Evolutionary conservation across 2,113 vertebrate species (phyloP), one percentile per base, ranked within the genome.

Genomic region (Dascyllus trimaculatus): DNA sequence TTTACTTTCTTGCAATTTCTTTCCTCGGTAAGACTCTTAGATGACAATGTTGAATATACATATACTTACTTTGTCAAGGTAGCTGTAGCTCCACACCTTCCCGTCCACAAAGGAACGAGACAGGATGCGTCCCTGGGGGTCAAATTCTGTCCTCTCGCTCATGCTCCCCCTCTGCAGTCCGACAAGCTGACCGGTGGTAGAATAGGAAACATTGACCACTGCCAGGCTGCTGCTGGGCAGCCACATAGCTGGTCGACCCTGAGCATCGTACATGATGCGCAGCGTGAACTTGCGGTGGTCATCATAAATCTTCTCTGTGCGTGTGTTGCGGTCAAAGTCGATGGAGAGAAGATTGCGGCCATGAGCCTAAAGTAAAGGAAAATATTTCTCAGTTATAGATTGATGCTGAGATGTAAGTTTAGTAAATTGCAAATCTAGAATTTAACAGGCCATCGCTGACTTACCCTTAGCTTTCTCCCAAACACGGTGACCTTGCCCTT

Each of bases 71-170:
- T 98, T 98, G 88, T 99, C 97, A 2, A 99, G 95, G 83, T 99
- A 99, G 80, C 97, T 98, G 92, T 99, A 99, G 94, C 97, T 99
- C 98, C 98, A 99, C 35, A 98, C 96, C 79, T 99, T 99, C 32
- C 98, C 98, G 0, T 99, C 98, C 0, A 98, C 95, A 71, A 99
- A 99, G 80, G 98, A 95, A 58, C 98, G 97, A 0, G 98, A 97
- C 61, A 96, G 76, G 32, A 99, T 94, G 80, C 98, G 96, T 52
- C 98, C 98, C 75, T 97, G 97, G 45, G 96, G 93, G 80, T 99
- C 98, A 2, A 98, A 97, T 25, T 99, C 97, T 0, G 96, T 98
- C 78, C 96, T 95, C 88, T 99, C 98, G 0, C 97, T 99, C 97
- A 99, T 99, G 90, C 97, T 97, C 0, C 98, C 98, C 0, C 98